Percentiles rank a stretch among this genome's conserved stretches.
phyloP scores from a whole-genome alignment of 2,888 invertebrate genomes.

The Dioctria linearis region DNA sequence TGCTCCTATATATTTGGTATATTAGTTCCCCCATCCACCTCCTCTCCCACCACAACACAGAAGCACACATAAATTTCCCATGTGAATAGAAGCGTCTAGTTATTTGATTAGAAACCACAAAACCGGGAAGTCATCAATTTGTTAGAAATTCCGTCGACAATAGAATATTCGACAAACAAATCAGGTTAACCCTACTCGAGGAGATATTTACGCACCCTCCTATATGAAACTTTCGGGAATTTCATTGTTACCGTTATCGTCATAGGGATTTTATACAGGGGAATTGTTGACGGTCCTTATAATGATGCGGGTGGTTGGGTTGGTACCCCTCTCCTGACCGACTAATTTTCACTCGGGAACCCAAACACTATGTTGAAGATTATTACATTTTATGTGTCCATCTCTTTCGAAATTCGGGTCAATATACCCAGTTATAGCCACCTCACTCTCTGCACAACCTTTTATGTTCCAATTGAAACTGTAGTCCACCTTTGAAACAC shows the following conservation, averaged over 20 bases:
- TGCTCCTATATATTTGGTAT: background rate
- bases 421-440: background rate
- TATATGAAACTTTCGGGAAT: background rate
- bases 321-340: background rate
- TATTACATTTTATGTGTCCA: no score
- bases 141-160: constrained; percentile 34
- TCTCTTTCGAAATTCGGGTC: background rate
- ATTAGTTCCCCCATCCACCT: no score
- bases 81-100: constrained; percentile 29
- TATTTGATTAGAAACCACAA: constrained; percentile 47
- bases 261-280: background rate
- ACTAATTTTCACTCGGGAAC: background rate
- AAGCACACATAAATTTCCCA: constrained; percentile 38
- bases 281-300: background rate
- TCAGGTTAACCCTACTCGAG: constrained; percentile 28
- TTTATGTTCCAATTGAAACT: constrained; percentile 8
- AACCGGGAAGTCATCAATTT: constrained; percentile 44
- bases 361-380: no score
- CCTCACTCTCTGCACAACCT: background rate
- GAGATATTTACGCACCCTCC: background rate
- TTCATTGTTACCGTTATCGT: background rate
- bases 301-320: background rate
- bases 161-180: constrained; percentile 49
- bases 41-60: constrained; percentile 3
- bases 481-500: background rate